phyloP scores from a whole-genome alignment of 2,113 vertebrate species.

The Callipepla californica region DNA sequence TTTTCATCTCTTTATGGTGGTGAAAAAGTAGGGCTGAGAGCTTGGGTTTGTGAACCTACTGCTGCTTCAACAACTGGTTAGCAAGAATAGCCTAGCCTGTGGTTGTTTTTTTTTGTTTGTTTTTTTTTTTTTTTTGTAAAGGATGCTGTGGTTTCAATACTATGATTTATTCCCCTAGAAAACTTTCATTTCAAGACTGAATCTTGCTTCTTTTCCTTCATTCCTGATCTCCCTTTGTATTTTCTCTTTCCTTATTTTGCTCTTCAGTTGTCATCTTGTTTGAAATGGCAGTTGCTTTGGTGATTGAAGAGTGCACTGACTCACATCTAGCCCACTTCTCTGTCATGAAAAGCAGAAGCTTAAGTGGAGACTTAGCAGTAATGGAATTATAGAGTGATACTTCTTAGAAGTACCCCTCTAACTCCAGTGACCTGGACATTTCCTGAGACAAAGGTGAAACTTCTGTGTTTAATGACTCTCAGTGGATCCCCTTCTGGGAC shows the following conservation, averaged over 20 bases:
- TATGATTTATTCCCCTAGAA: neutral
- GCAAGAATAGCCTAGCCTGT: neutral
- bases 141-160: neutral
- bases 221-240: neutral
- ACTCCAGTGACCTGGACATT: neutral
- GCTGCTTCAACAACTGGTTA: neutral
- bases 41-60: neutral
- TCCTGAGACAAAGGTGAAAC: neutral
- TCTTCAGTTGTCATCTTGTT: neutral
- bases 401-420: neutral
- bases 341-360: neutral
- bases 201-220: neutral
- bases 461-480: neutral
- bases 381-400: neutral
- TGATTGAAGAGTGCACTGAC: neutral
- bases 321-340: neutral
- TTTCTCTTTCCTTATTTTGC: neutral
- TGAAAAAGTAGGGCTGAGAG: neutral
- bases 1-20: neutral
- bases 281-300: conserved; percentile 3
- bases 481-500: neutral
- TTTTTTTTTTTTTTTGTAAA: neutral
- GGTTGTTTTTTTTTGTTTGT: too few relatives aligned
- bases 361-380: neutral
- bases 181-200: neutral